A percentile compares a stretch with the other conserved stretches of the same genome.
phyloP scores from a whole-genome alignment of 2,888 invertebrate genomes.

The Ischnus inquisitorius region DNA sequence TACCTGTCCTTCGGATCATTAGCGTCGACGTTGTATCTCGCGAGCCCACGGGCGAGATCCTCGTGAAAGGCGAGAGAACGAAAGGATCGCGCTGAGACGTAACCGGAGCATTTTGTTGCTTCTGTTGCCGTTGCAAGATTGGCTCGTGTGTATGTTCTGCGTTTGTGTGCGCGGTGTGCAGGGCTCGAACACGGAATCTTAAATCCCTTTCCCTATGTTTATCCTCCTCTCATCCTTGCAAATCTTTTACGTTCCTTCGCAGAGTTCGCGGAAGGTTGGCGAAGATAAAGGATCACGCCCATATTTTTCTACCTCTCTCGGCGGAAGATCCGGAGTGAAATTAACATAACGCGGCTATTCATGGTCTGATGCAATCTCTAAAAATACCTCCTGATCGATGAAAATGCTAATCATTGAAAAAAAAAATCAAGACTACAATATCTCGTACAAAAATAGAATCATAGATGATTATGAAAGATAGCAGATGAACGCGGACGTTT shows the following conservation, averaged over 20 bases:
- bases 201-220: conserved; percentile 55
- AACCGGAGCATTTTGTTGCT: conserved; percentile 63
- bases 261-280: conserved; percentile 14
- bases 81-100: conserved; percentile 60
- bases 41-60: conserved; percentile 56
- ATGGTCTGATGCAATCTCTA: not conserved
- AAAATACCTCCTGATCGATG: not conserved
- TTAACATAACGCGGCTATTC: not conserved
- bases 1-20: conserved; percentile 68
- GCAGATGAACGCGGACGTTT: no score
- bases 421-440: not conserved
- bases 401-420: not conserved
- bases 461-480: no score
- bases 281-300: not conserved
- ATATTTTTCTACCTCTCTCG: not conserved
- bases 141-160: not conserved
- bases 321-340: not conserved
- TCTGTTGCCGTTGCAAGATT: conserved; percentile 41
- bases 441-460: not conserved
- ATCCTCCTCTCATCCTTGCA: conserved; percentile 5
- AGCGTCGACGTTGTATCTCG: conserved; percentile 53
- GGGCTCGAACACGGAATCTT: conserved; percentile 27
- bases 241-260: conserved; percentile 18
- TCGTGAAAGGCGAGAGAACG: conserved; percentile 67
- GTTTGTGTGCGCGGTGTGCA: conserved; percentile 3